Conservation (phyloP, 2,888 invertebrate species). For the Aromia moschata region DNA sequence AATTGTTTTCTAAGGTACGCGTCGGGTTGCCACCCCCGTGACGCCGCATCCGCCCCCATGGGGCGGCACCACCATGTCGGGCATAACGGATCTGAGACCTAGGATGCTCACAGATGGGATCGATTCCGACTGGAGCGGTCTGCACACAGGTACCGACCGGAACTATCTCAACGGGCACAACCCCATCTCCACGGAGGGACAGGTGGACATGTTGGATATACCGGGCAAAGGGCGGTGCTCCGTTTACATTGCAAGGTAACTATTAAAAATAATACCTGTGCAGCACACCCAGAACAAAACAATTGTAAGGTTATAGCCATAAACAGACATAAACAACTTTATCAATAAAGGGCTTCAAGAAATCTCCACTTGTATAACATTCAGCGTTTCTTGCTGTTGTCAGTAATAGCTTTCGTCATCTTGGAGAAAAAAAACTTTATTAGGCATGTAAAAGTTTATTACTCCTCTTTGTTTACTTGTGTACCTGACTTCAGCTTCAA, state of each 20-base stretch:
- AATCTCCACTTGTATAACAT: too few species aligned
- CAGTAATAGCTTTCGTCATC: too few species aligned
- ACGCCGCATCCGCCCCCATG: conserved; percentile 54
- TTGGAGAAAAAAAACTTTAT: too few species aligned
- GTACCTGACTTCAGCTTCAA: too few species aligned
- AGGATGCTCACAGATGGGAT: conserved; percentile 60
- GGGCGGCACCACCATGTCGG: conserved; percentile 49
- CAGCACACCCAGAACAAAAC: too few species aligned
- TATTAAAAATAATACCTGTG: too few species aligned
- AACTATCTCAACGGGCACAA: conserved; percentile 60
- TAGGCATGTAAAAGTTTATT: too few species aligned
- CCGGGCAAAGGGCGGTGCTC: conserved; percentile 94
- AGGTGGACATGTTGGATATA: conserved; percentile 92
- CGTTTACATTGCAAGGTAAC: conserved; percentile 85
- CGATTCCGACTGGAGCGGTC: conserved; percentile 60
- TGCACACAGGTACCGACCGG: conserved; percentile 53
- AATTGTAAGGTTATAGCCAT: too few species aligned
- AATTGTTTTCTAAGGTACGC: conserved; percentile 44
- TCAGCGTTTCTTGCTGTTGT: too few species aligned
- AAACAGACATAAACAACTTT: too few species aligned
- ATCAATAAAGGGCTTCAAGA: too few species aligned
- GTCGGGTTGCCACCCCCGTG: conserved; percentile 61
- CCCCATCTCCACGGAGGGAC: conserved; percentile 67
- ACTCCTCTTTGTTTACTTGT: too few species aligned
- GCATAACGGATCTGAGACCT: conserved; percentile 55